Evolutionary conservation across 1,140 invertebrate species (phyloP).

Genomic region (Halotydeus destructor): DNA sequence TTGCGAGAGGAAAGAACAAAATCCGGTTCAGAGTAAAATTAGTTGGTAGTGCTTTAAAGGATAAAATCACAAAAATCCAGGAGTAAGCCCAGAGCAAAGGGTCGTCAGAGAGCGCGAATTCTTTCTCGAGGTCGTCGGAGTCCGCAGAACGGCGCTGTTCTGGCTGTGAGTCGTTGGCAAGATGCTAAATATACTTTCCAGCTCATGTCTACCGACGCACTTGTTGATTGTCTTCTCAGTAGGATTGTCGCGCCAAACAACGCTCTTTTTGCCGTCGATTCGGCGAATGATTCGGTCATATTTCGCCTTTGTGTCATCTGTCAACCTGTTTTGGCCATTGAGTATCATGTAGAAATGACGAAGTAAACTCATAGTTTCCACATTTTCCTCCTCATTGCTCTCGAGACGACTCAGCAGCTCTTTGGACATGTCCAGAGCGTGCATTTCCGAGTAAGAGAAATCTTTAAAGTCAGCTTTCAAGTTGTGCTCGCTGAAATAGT

Average conservation of each 20-base stretch:
- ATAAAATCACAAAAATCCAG: too few species aligned
- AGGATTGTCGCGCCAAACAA: conserved; percentile 13
- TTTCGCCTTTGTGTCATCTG: conserved; percentile 4
- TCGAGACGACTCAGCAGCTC: neutral
- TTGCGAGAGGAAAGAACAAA: too few species aligned
- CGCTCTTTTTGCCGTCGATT: conserved; percentile 14
- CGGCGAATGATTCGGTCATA: neutral
- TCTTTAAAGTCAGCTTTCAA: conserved; percentile 6
- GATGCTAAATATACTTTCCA: too few species aligned
- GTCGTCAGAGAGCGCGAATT: too few species aligned
- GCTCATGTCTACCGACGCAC: too few species aligned
- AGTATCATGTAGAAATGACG: conserved; percentile 1
- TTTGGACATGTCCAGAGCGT: conserved; percentile 7
- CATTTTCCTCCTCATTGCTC: neutral
- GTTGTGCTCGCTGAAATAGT: conserved; percentile 9
- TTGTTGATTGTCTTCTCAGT: too few species aligned
- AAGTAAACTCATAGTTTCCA: conserved; percentile 5
- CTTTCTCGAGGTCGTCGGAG: too few species aligned
- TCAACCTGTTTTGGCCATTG: conserved; percentile 1
- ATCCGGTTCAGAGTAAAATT: too few species aligned
- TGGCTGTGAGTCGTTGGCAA: too few species aligned
- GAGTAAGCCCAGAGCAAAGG: too few species aligned
- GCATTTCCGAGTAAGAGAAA: conserved; percentile 1
- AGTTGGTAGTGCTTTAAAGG: too few species aligned
- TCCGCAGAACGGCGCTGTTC: too few species aligned